Conservation (phyloP, 2,797 vertebrate species). For the Melanotaenia nigrans region DNA sequence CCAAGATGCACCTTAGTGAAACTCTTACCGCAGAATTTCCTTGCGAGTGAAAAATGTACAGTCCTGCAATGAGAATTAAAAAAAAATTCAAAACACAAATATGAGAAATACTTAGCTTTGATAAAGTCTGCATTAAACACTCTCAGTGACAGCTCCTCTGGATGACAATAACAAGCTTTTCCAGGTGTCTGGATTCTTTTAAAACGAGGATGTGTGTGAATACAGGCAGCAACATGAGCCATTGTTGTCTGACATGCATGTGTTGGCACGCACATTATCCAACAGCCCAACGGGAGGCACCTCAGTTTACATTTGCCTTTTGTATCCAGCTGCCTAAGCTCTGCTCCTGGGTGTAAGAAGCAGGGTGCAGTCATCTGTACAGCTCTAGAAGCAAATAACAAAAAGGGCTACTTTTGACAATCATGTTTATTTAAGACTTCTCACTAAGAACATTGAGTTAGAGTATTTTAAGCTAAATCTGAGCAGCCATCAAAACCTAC, state of each 20-base stretch:
- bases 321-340: conserved; percentile 40
- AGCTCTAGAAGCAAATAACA: conserved; percentile 6
- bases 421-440: background rate
- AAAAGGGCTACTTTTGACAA: background rate
- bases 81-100: conserved; percentile 18
- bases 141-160: conserved; percentile 33
- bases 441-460: background rate
- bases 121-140: background rate
- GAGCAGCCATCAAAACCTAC: background rate
- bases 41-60: conserved; percentile 98
- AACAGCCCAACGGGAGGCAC: conserved; percentile 28
- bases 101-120: background rate
- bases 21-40: conserved; percentile 94
- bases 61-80: conserved; percentile 84
- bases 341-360: conserved; percentile 42
- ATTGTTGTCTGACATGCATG: conserved; percentile 55
- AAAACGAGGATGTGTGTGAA: conserved; percentile 49
- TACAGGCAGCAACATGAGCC: conserved; percentile 61
- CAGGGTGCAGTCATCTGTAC: conserved; percentile 24
- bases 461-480: background rate
- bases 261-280: conserved; percentile 45
- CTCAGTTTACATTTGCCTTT: conserved; percentile 34
- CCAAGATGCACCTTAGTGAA: background rate
- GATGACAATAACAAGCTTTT: conserved; percentile 27
- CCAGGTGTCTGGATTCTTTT: conserved; percentile 56